Base-by-base conservation (phyloP, 2,797 vertebrate genomes). In the Poeciliopsis paucimaculata region DNA sequence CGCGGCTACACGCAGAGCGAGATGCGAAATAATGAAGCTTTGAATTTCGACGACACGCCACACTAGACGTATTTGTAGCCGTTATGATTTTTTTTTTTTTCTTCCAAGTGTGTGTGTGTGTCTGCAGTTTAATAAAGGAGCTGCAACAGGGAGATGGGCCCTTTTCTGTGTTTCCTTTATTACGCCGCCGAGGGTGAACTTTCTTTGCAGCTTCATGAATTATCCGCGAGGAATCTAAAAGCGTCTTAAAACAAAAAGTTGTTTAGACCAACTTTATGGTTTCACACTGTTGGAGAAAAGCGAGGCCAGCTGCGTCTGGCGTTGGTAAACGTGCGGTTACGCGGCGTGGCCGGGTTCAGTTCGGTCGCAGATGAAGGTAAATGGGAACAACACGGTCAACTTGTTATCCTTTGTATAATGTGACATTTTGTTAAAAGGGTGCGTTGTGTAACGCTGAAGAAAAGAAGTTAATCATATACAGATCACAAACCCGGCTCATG, bases 381-480 rank as follows among this genome's bases (percentile, higher is more conserved):
- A 73, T 11, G 13, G 16, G n/a, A 76, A 36, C 15, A 47, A 76
- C 66, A 10, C 7, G 77, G n/a, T 0, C 15, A 70, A 4, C 8
- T 49, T 72, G 85, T 78, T 77, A 9, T 43, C 49, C 31, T 77
- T 74, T 80, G 74, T 70, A 46, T 60, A 28, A 51, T 77, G 16
- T 66, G 75, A 81, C 34, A 73, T 84, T 73, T 72, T 41, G 23
- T 70, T 34, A 57, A 74, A 46, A 51, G 39, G 36, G 57, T 31
- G 20, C 1, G 23, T 20, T 47, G 15, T 80, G 76, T 84, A 86
- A 82, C 68, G 57, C 55, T 71, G 78, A 80, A 77, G 75, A 84
- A 77, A 79, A 75, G 75, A 71, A 47, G 82, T 83, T 87, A 91
- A 83, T 88, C 82, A 89, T 82, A 81, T 86, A 60, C 77, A 83